These are phyloP conservation scores for Calephelis nemesis DNA, from an alignment of 1,140 invertebrate species.

Conservation along the genomic window DNA sequence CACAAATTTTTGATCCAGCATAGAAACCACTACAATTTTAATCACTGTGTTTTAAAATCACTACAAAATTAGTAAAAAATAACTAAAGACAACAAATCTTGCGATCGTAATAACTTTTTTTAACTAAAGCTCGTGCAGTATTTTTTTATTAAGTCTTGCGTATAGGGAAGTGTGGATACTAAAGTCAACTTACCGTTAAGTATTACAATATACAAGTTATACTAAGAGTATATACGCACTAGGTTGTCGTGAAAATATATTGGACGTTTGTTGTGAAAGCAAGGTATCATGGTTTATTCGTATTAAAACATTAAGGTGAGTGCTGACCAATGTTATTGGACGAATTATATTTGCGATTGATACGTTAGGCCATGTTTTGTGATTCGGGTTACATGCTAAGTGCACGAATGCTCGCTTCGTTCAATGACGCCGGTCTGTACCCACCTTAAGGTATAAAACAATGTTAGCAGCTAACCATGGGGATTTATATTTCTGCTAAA, in stretches of 20 bases:
- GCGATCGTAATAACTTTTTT: no score
- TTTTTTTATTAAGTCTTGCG: no score
- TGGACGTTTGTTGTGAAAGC: constrained; percentile 31
- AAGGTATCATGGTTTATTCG: constrained; percentile 22
- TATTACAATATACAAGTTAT: constrained; percentile 21
- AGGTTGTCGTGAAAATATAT: constrained; percentile 28
- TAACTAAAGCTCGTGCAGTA: no score
- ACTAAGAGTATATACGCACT: constrained; percentile 17
- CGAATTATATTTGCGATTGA: no score
- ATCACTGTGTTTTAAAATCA: no score
- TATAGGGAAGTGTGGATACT: neutral
- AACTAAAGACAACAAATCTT: no score
- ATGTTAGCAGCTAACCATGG: constrained; percentile 2
- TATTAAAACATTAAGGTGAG: constrained; percentile 1
- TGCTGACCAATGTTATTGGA: no score
- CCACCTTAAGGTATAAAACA: constrained; percentile 5
- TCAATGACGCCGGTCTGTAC: neutral
- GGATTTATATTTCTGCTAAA: constrained; percentile 57
- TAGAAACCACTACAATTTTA: no score
- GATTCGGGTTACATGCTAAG: neutral
- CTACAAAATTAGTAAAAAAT: no score
- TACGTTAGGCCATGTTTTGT: no score
- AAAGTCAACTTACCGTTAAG: constrained; percentile 12
- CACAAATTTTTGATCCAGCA: no score
- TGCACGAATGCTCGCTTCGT: neutral